Evolutionary conservation across 2,113 vertebrate genomes (phyloP), one percentile per base, ranked within the genome.

Genomic region (Dasypus novemcinctus): DNA sequence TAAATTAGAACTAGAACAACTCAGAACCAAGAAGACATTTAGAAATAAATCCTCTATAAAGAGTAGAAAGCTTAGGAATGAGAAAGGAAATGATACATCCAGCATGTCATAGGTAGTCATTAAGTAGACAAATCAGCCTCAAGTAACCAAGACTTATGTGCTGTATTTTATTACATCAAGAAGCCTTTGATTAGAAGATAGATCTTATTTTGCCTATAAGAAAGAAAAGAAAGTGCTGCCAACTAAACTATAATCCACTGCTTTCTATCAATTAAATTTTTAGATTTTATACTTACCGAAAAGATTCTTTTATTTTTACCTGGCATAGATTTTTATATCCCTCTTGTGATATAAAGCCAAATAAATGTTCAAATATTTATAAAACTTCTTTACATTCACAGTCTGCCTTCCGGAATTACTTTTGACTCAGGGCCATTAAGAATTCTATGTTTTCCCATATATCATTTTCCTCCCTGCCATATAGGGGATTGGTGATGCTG

Each of bases 161-260:
- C n/a, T 74, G 0, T 79, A 78, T 97, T 93, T 90, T 90, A 69
- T 93, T 80, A 74, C 57, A 54, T 83, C 0, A 2, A 86, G 54
- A 63, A 78, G 38, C n/a, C 57, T 43, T 69, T 69, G 49, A 46
- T 87, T 84, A 95, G 88, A 87, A 85, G 38, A 93, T 87, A 31
- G 74, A 86, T 49, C 92, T 96, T 72, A 68, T 96, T 95, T 90
- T 92, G 57, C 57, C 72, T 93, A 86, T 86, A 79, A 87, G 74
- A 80, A 92, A 87, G 63, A 71, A 83, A 89, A 91, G 94, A 87
- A 92, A 93, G 63, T 66, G 17, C 41, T 84, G 64, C 76, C 91
- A 84, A 38, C 10, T 41, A 43, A 95, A 49, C 27, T 74, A 57
- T 69, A 91, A 80, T 23, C 21, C 33, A 80, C 1, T 29, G 23